Evolutionary conservation across 2,113 vertebrate species (phyloP).

Genomic region (Telmatochromis sp.): DNA sequence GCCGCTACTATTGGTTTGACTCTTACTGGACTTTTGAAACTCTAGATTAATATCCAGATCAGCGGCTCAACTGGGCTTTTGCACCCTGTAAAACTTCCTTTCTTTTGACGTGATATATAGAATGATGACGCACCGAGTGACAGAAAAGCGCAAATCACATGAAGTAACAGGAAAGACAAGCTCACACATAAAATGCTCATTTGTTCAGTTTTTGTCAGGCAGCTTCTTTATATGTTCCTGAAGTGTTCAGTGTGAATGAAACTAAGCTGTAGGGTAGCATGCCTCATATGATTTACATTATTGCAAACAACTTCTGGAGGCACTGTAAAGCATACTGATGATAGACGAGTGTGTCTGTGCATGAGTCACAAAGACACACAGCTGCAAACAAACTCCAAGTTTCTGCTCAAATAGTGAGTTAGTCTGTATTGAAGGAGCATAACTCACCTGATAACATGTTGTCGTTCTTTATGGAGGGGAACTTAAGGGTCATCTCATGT

Average conservation of each 20-base stretch:
- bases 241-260: not conserved
- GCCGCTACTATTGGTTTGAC: not conserved
- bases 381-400: slow-evolving; percentile 10
- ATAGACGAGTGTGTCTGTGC: slow-evolving; percentile 20
- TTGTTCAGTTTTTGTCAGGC: not conserved
- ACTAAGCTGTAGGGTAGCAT: not conserved
- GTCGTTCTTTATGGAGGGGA: slow-evolving; percentile 98
- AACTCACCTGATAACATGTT: slow-evolving; percentile 96
- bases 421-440: not conserved
- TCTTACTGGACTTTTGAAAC: not conserved
- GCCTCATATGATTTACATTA: slow-evolving; percentile 17
- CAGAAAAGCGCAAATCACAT: not conserved
- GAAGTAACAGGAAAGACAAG: not conserved
- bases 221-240: not conserved
- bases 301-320: slow-evolving; percentile 34
- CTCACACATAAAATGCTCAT: not conserved
- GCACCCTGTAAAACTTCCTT: not conserved
- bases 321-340: slow-evolving; percentile 25
- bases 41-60: not conserved
- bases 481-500: slow-evolving; percentile 99
- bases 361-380: slow-evolving; percentile 38
- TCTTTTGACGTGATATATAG: not conserved
- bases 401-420: not conserved
- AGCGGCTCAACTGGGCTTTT: not conserved
- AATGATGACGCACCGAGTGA: not conserved